Evolutionary conservation across 2,113 vertebrate species (phyloP).

Genomic region (Gallinago paraguaiae): DNA sequence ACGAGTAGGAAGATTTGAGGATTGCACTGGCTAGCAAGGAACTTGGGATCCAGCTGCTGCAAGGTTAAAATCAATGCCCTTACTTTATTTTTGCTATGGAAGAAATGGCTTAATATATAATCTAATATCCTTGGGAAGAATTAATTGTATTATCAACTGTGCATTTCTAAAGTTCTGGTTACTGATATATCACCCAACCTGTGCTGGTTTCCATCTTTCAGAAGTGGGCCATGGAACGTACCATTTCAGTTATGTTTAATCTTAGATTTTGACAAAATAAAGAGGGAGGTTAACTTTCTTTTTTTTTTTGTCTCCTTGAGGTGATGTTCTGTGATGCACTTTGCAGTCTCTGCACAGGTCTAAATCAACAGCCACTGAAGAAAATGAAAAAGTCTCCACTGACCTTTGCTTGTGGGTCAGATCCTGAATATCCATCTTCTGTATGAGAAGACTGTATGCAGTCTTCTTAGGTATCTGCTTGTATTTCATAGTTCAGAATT

Average conservation of each 20-base stretch:
- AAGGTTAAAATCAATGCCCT: not conserved
- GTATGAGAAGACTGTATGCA: not conserved
- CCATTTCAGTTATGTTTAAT: conserved; percentile 19
- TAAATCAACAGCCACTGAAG: not conserved
- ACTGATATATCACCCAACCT: not conserved
- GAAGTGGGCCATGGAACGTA: not conserved
- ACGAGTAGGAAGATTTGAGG: not conserved
- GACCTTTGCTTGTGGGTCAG: not conserved
- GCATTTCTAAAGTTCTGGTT: conserved; percentile 16
- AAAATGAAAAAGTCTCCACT: not conserved
- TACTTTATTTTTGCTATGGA: not conserved
- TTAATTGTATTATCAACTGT: not conserved
- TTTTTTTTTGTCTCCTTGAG: not conserved
- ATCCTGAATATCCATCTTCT: not conserved
- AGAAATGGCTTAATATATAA: not conserved
- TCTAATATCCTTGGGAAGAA: not conserved
- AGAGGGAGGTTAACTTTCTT: not conserved
- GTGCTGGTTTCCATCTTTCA: not conserved
- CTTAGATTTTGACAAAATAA: not conserved
- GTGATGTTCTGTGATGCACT: not conserved
- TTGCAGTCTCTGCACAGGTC: not conserved
- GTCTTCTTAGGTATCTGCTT: not conserved
- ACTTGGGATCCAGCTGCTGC: not conserved
- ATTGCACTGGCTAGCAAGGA: not conserved
- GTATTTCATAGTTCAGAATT: not conserved